A percentile compares a stretch with the other conserved stretches of the same genome.
Evolutionary conservation across 2,888 invertebrate species (phyloP).

Genomic region (Hedya salicella): DNA sequence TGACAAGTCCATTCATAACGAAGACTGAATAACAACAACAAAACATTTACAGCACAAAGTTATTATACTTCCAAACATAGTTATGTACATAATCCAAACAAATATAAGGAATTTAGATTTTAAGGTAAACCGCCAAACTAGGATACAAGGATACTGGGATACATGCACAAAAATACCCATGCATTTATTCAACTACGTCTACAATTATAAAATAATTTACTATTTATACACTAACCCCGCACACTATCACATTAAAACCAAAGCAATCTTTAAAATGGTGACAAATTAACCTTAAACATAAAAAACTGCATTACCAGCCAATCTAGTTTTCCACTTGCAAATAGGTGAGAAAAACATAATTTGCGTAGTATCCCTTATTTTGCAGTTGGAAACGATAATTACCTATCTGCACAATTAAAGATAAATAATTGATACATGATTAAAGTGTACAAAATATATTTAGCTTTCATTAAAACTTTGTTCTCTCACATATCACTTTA

Average conservation of each 20-base stretch:
- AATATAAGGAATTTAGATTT: constrained; percentile 7
- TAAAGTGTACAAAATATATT: not conserved
- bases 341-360: not conserved
- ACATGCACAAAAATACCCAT: constrained; percentile 69
- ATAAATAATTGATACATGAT: not conserved
- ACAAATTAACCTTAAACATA: not conserved
- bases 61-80: constrained; percentile 1
- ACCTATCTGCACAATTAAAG: not conserved
- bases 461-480: not conserved
- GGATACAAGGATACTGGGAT: constrained; percentile 46
- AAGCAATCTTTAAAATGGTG: constrained; percentile 40
- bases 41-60: constrained; percentile 52
- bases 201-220: constrained; percentile 67
- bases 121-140: constrained; percentile 24
- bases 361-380: not conserved
- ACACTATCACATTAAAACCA: constrained; percentile 39
- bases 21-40: constrained; percentile 52
- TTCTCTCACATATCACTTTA: constrained; percentile 36
- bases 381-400: not conserved
- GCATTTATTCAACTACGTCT: constrained; percentile 58
- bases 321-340: not conserved
- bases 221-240: constrained; percentile 58
- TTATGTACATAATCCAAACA: constrained; percentile 29
- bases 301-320: not conserved
- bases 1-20: constrained; percentile 68